Percentiles rank a stretch among this genome's conserved stretches.
phyloP scores from a whole-genome alignment of 2,113 vertebrate species.

The Peromyscus polionotus region DNA sequence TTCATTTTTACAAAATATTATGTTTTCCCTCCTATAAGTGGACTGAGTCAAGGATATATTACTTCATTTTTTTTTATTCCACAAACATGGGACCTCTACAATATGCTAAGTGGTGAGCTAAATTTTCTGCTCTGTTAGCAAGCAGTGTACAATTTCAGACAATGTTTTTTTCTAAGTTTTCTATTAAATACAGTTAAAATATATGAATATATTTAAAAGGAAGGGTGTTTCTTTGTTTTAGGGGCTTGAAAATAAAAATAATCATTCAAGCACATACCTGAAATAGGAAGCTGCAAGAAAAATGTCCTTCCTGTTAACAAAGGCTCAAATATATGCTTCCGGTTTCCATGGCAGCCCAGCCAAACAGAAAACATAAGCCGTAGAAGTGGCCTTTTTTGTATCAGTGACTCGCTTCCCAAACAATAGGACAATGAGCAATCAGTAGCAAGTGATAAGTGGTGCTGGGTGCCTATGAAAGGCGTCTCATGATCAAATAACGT shows the following conservation, averaged over 20 bases:
- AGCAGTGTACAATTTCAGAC: slow-evolving; percentile 27
- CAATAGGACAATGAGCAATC: neutral
- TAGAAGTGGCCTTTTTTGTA: slow-evolving; percentile 62
- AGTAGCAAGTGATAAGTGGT: slow-evolving; percentile 33
- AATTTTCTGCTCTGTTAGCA: slow-evolving; percentile 33
- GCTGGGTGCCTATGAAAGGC: slow-evolving; percentile 28
- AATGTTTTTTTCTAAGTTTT: neutral
- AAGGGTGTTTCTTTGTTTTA: slow-evolving; percentile 55
- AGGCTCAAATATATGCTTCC: slow-evolving; percentile 71
- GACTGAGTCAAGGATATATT: slow-evolving; percentile 29
- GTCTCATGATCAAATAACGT: neutral
- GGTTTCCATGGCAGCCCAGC: slow-evolving; percentile 82
- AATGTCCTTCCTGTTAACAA: slow-evolving; percentile 79
- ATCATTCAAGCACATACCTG: slow-evolving; percentile 64
- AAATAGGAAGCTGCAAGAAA: slow-evolving; percentile 59
- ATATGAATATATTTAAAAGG: slow-evolving; percentile 54
- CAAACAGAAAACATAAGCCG: slow-evolving; percentile 78
- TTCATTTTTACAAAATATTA: slow-evolving; percentile 49
- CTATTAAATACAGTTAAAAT: slow-evolving; percentile 53
- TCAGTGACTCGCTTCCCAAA: slow-evolving; percentile 61
- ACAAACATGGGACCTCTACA: neutral
- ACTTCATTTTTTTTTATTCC: slow-evolving; percentile 37
- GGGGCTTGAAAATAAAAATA: slow-evolving; percentile 72
- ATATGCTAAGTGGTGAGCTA: slow-evolving; percentile 41
- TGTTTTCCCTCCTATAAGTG: neutral